Evolutionary conservation across 2,113 vertebrate genomes (phyloP).

Genomic region (Xenotilapia leptura): DNA sequence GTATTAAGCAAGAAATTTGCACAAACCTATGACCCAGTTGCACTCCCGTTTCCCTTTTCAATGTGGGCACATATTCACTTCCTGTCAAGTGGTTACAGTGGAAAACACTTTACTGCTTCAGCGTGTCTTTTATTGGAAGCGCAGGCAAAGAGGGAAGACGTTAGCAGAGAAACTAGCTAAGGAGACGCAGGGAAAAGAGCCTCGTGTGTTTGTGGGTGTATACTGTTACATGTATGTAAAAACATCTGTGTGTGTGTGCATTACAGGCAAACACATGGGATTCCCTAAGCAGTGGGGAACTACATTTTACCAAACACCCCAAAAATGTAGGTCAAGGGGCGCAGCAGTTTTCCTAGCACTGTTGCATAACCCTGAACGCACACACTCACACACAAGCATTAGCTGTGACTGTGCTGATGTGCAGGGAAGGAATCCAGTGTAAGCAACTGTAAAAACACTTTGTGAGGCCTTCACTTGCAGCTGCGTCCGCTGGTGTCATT

Average conservation of each 20-base stretch:
- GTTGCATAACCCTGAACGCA: slow-evolving; percentile 30
- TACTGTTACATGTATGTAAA: background rate
- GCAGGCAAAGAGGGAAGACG: background rate
- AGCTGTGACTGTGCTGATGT: background rate
- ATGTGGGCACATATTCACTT: background rate
- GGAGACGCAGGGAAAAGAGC: background rate
- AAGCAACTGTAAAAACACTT: background rate
- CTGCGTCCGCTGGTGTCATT: background rate
- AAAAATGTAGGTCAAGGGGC: slow-evolving; percentile 48
- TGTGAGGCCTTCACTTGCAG: background rate
- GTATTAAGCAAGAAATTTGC: background rate
- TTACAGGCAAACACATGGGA: background rate
- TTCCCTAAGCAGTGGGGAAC: slow-evolving; percentile 28
- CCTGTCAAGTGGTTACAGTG: background rate
- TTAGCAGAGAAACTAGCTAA: background rate
- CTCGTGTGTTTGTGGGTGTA: background rate
- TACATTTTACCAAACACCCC: slow-evolving; percentile 1
- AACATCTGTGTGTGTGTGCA: background rate
- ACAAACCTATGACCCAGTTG: slow-evolving; percentile 7
- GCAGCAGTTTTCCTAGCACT: background rate
- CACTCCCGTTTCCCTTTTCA: background rate
- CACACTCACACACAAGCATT: background rate
- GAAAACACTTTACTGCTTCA: background rate
- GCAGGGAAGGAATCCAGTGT: background rate
- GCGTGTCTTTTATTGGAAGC: background rate